Evolutionary conservation across 2,113 vertebrate genomes (phyloP).

Genomic region (Nasalis larvatus): DNA sequence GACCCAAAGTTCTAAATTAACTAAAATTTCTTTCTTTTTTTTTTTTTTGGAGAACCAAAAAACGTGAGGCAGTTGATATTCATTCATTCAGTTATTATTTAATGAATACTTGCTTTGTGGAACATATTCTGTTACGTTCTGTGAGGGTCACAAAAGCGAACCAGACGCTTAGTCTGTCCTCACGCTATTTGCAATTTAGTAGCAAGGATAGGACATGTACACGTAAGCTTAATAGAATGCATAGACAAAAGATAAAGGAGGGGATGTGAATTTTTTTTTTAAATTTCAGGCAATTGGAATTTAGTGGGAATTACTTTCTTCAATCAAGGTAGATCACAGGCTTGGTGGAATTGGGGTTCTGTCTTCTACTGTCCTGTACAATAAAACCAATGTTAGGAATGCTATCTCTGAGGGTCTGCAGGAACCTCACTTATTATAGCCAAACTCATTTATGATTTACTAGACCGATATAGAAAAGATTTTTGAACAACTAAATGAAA

Average conservation of each 20-base stretch:
- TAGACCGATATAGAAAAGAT: not conserved
- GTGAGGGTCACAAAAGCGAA: not conserved
- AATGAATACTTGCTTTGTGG: not conserved
- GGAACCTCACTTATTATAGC: not conserved
- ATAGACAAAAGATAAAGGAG: not conserved
- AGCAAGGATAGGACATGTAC: not conserved
- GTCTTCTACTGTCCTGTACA: not conserved
- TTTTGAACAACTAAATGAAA: not conserved
- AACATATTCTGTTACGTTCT: not conserved
- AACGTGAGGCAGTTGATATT: not conserved
- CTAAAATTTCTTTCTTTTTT: not conserved
- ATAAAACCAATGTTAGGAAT: not conserved
- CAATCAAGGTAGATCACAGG: not conserved
- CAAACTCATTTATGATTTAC: not conserved
- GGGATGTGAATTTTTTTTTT: not conserved
- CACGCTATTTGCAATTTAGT: not conserved
- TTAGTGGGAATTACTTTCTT: not conserved
- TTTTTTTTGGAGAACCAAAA: not conserved
- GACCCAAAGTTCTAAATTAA: not conserved
- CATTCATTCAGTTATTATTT: not conserved
- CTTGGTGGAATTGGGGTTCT: not conserved
- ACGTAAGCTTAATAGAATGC: not conserved
- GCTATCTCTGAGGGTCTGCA: not conserved
- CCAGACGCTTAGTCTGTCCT: not conserved
- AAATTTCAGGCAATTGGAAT: not conserved